Evolutionary conservation across 1,140 invertebrate genomes (phyloP), one percentile per base, ranked within the genome.

Genomic region (Aphaenogaster floridana): DNA sequence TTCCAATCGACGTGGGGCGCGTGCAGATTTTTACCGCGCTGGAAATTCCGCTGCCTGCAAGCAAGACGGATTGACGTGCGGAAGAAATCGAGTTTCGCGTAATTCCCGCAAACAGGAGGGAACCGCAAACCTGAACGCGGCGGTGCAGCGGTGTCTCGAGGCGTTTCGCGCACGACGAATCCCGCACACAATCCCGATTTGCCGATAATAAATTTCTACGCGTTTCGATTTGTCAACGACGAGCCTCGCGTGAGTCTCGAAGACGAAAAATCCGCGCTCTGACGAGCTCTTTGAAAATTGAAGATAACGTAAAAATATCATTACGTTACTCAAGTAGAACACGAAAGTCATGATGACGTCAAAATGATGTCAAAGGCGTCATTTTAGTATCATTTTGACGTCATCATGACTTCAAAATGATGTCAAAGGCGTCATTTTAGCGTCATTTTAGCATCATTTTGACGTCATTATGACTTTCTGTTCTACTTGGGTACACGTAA

Each of bases 1-100:
- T 84, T 28, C 57, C 54, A 63, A 84, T 74, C 54, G 69, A 74
- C 80, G 80, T 74, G 80, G 39, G 7, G 28, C 69, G 42, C 69
- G 80, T 72, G 68, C 54, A 36, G 80, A 83, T 74, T 74, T 28
- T 74, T 61, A 83, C 28, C 39, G n/a, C 39, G 52, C 45, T 36
- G 80, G 54, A 61, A 83, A 61, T 74, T 36, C 13, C 52, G 68
- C 42, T 69, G 68, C 42, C 80, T 84, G 69, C 80, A 61, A 83
- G 28, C 36, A 61, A 17, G 45, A 81, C 28, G 42, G 69, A 76
- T 74, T 84, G 80, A 84, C 69, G 45, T 21, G 69, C 15, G 17
- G n/a, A 28, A 48, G 80, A 74, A 84, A 84, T 84, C 28, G 80
- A 50, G 69, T 74, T 74, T 84, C 28, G 42, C 39, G 69, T 61